A percentile compares a stretch with the other conserved stretches of the same genome.
Conservation (phyloP, 2,797 vertebrate genomes). For the Naso thynnoides region DNA sequence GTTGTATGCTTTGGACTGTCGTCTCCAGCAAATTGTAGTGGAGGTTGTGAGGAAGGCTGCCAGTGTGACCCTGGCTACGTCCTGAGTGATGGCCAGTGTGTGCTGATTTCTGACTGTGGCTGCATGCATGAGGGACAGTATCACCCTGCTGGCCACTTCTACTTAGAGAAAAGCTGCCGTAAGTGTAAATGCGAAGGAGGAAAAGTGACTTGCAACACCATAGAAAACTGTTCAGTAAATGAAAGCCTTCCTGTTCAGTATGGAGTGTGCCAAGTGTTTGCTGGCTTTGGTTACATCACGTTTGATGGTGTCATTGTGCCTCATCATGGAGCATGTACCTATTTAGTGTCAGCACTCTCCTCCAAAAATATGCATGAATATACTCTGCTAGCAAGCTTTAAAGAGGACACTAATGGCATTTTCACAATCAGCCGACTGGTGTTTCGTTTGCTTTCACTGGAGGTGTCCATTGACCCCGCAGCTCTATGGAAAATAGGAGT, state of each 20-base stretch:
- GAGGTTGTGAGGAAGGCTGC: constrained; percentile 81
- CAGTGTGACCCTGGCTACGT: constrained; percentile 77
- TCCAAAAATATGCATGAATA: constrained; percentile 18
- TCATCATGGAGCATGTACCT: constrained; percentile 49
- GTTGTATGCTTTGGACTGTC: constrained; percentile 68
- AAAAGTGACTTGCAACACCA: constrained; percentile 58
- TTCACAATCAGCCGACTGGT: constrained; percentile 17
- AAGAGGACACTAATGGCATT: constrained; percentile 4
- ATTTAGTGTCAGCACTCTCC: constrained; percentile 30
- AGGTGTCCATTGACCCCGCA: constrained; percentile 40
- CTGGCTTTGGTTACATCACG: constrained; percentile 58
- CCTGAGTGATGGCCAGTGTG: constrained; percentile 75
- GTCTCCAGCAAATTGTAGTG: constrained; percentile 54
- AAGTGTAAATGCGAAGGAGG: constrained; percentile 64
- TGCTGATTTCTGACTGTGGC: constrained; percentile 75
- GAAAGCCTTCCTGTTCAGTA: constrained; percentile 24
- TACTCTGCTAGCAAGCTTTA: constrained; percentile 41
- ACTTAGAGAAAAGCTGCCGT: constrained; percentile 62
- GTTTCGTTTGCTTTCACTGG: neutral
- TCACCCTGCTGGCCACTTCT: constrained; percentile 57
- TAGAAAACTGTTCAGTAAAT: constrained; percentile 56
- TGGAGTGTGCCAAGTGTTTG: constrained; percentile 50
- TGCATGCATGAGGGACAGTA: constrained; percentile 75
- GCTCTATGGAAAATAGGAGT: constrained; percentile 52
- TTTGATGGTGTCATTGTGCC: constrained; percentile 45